phyloP scores from a whole-genome alignment of 2,113 vertebrate genomes.

The Urocynchramus pylzowi region DNA sequence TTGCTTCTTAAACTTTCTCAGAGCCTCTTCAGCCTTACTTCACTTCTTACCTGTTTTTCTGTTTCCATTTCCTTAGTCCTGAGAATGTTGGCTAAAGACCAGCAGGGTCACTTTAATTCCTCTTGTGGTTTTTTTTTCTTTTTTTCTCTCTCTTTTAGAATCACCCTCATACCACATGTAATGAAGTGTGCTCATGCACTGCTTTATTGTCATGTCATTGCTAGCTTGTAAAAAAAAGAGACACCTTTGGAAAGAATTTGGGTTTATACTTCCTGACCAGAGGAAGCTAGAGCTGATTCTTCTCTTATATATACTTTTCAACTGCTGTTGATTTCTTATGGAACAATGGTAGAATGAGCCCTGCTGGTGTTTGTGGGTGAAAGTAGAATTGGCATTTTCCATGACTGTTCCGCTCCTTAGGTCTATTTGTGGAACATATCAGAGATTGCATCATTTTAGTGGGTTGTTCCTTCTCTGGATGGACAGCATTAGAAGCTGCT shows the following conservation, averaged over 20 bases:
- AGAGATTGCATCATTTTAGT: background rate
- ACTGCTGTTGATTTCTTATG: background rate
- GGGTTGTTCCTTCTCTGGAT: background rate
- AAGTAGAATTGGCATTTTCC: background rate
- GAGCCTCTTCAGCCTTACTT: background rate
- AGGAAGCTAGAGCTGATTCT: background rate
- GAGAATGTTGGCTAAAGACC: background rate
- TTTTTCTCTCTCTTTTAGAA: background rate
- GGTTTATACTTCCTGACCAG: background rate
- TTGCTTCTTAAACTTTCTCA: background rate
- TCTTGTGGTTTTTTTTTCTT: background rate
- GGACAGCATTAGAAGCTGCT: background rate
- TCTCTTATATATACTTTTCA: background rate
- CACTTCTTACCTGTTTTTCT: background rate
- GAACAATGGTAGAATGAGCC: background rate
- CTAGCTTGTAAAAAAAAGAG: background rate
- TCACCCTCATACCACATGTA: background rate
- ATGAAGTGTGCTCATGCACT: background rate
- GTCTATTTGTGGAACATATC: background rate
- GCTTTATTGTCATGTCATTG: background rate
- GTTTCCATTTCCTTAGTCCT: background rate
- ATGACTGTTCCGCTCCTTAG: background rate
- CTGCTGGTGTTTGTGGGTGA: background rate
- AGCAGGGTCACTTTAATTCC: background rate
- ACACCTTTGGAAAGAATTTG: background rate